Percentiles rank a stretch among this genome's conserved stretches.
These are phyloP conservation scores for Drosophila gaucha DNA, from an alignment of 2,888 invertebrate species.

Conservation along the genomic window DNA sequence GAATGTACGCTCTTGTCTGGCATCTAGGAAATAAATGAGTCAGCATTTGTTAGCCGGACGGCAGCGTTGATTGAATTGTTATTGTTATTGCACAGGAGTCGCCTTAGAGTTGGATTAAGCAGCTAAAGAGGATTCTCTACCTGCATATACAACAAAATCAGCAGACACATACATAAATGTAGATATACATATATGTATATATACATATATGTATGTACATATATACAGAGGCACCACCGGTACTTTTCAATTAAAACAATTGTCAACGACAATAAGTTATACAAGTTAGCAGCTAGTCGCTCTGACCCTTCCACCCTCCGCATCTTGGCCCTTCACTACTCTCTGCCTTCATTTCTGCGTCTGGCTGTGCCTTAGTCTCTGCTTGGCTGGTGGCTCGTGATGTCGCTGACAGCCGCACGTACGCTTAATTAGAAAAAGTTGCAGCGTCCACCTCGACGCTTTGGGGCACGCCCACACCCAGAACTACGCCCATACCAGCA, in stretches of 20 bases:
- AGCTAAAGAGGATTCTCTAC: slow-evolving; percentile 22
- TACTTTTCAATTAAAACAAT: slow-evolving; percentile 77
- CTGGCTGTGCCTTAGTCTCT: not conserved
- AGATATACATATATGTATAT: slow-evolving; percentile 4
- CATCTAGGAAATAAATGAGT: slow-evolving; percentile 68
- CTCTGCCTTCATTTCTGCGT: slow-evolving; percentile 7
- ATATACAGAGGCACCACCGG: slow-evolving; percentile 5
- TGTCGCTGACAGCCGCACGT: slow-evolving; percentile 73
- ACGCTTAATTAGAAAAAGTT: slow-evolving; percentile 79
- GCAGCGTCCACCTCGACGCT: slow-evolving; percentile 47
- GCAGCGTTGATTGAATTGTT: slow-evolving; percentile 60
- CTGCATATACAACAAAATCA: slow-evolving; percentile 10
- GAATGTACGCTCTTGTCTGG: slow-evolving; percentile 26
- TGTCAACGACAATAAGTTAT: slow-evolving; percentile 74
- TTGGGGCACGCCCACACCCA: slow-evolving; percentile 18
- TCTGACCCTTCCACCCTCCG: too few relatives aligned
- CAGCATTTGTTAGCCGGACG: slow-evolving; percentile 64
- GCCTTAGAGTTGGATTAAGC: slow-evolving; percentile 40
- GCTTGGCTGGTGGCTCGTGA: slow-evolving; percentile 34
- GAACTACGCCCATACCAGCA: slow-evolving; percentile 8
- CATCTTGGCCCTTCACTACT: not conserved
- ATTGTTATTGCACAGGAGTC: slow-evolving; percentile 42
- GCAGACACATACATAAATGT: slow-evolving; percentile 1
- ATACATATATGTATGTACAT: not conserved
- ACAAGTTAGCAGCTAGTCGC: slow-evolving; percentile 56